Evolutionary conservation across 2,888 invertebrate genomes (phyloP), one percentile per base, ranked within the genome.

Genomic region (Abrostola triplasia): DNA sequence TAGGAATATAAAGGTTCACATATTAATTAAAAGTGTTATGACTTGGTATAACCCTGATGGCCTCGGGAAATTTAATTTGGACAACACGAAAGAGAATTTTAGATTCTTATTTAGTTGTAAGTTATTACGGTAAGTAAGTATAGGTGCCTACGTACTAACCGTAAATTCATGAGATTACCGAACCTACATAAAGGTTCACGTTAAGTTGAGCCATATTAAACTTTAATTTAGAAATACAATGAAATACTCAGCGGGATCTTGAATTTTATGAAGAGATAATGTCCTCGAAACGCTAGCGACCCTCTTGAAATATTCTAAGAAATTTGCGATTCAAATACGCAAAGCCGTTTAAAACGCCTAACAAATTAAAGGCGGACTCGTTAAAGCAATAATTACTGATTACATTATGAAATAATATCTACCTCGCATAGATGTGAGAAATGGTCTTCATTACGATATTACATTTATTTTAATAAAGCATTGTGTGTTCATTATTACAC

Each of bases 271-370:
- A 93, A 92, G 92, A 92, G 92, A 92, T 94, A 93, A 94, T 93
- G 91, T 90, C 92, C 91, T 93, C 90, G 84, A 90, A 92, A 90
- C 90, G 92, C 89, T 87, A 88, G 90, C 90, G 89, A 90, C 93
- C 92, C 93, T 93, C 92, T 88, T 89, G 90, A 92, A 94, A 93
- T 94, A 93, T 94, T 94, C 92, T 92, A 88, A 93, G 93, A 92
- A 94, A 94, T 94, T 94, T 94, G 94, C 90, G 93, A 94, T 94
- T 94, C 94, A 94, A 94, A 94, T 94, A 90, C 91, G 92, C 85
- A 92, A 93, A 94, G 94, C 93, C 94, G 93, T 94, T 93, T 94
- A 91, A 92, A 93, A 94, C 93, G 93, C 92, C 94, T 94, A 92
- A 94, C 94, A 94, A 94, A 94, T 94, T 94, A 93, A 92, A 93